Base-by-base conservation (phyloP, 2,888 invertebrate species). In the Drosophila limbata region DNA sequence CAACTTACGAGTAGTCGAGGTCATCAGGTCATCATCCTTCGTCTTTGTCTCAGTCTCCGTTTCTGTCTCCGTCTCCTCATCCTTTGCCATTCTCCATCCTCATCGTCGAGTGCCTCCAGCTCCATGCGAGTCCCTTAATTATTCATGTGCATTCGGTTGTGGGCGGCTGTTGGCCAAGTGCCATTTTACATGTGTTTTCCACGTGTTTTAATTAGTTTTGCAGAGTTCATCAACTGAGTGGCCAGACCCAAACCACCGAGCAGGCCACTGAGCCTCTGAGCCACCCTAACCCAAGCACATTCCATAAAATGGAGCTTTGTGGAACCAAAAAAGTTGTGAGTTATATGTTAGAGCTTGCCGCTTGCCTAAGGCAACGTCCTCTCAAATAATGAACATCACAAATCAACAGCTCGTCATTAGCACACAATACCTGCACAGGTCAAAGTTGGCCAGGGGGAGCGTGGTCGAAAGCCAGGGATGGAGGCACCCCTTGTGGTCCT, bases 171-270 rank as follows among this genome's bases (percentile, higher is more conserved):
- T 44, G 69, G 55, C 28, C 62, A 68, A 45, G 48, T 68, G 66
- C 59, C 71, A 66, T 71, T 70, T 76, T 66, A 64, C 81, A 78
- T 88, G 69, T 73, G 73, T 71, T 81, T 71, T 71, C 74, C 82
- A 86, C 81, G 87, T 86, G 84, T 76, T 84, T 88, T 84, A 84
- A 84, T 84, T 88, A 84, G 89, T 88, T 84, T 88, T 86, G 40
- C 69, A 62, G 82, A 86, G 87, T 88, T 84, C 84, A 84, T 84
- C 81, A 87, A 74, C 83, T 76, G 59, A 64, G 56, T 44, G 42
- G 55, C 42, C 28, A 25, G 31, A 44, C 39, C 64, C 48, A 10
- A 31, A n/a, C 37, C 33, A 33, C 21, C 25, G 4, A 11, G 25
- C 13, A 10, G 37, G 3, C n/a, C 9, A 13, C 53, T 28, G 37